These are phyloP conservation scores for Alexandromys fortis DNA, from an alignment of 2,113 vertebrate species.

Conservation along the genomic window DNA sequence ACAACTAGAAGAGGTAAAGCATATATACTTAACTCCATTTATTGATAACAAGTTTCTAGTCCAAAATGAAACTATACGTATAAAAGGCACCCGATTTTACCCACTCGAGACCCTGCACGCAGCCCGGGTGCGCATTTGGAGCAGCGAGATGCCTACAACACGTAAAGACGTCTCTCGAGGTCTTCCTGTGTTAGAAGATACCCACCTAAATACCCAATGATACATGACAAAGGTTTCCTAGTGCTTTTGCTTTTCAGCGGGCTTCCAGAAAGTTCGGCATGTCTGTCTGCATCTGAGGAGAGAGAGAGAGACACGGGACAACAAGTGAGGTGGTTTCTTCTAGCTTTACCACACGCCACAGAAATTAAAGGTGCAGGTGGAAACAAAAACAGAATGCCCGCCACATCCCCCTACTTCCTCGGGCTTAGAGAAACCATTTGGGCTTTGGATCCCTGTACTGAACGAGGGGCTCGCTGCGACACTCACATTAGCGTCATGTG, in stretches of 20 bases:
- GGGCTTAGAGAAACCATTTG: not conserved
- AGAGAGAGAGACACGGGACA: conserved; percentile 78
- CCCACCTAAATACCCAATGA: conserved; percentile 97
- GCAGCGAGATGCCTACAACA: not conserved
- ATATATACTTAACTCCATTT: not conserved
- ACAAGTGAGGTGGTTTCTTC: conserved; percentile 41
- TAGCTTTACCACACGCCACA: not conserved
- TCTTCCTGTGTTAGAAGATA: conserved; percentile 68
- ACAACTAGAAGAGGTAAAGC: not conserved
- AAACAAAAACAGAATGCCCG: not conserved
- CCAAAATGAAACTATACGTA: not conserved
- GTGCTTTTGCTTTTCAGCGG: conserved; percentile 93
- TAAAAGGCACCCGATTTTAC: not conserved
- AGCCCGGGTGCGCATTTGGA: not conserved
- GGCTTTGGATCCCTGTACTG: not conserved
- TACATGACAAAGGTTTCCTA: conserved; percentile 95
- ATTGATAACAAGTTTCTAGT: conserved; percentile 35
- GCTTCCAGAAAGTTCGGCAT: conserved; percentile 92
- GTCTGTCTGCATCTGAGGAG: conserved; percentile 95
- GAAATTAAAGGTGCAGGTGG: not conserved
- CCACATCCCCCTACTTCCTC: not conserved
- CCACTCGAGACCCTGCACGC: conserved; percentile 3
- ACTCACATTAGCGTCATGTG: not conserved
- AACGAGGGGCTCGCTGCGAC: not conserved
- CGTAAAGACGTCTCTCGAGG: not conserved